Base-by-base conservation (phyloP, 2,888 invertebrate genomes). In the Watsonalla cultraria region DNA sequence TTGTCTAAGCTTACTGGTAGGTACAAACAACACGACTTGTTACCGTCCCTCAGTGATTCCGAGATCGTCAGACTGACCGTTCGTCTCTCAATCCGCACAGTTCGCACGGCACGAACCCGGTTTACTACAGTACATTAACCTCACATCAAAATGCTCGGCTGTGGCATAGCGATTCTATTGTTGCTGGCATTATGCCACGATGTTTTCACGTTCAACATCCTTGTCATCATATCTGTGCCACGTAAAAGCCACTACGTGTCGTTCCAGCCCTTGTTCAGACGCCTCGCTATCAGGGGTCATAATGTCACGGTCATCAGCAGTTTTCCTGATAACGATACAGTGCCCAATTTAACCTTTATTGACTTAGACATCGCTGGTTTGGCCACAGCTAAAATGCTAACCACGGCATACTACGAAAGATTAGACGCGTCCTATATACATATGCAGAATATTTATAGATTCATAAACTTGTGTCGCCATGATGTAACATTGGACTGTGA, bases 211-310 rank as follows among this genome's bases (percentile, higher is more conserved):
- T 66, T 82, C 92, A 62, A 93, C 82, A 55, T 84, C 39, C 77
- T 85, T n/a, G 82, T 69, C 6, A 75, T 94, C 7, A 92, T 94
- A 62, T 92, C 92, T 0, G 83, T 93, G 62, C 89, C 91, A 0
- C 91, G 93, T 0, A 90, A 90, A 55, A 94, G 94, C 58, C 95
- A 95, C 71, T 94, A 93, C 62, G 90, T 92, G 67, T 92, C 94
- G 0, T 93, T 93, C 61, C 82, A 91, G 57, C 89, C 91, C 0
- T 75, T 94, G 9, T 78, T 94, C 45, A 87, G 85, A 9, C 92
- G 91, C 57, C 71, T 95, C 48, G 92, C 92, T 0, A 68, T 71
- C 13, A 85, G 90, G 8, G 94, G 94, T 0, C 94, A 95, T 62
- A 82, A 92, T 7, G 78, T 95, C 0, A 94, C 94, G 0, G 93